Base-by-base conservation (phyloP, 2,113 vertebrate genomes). In the Columba janthina region DNA sequence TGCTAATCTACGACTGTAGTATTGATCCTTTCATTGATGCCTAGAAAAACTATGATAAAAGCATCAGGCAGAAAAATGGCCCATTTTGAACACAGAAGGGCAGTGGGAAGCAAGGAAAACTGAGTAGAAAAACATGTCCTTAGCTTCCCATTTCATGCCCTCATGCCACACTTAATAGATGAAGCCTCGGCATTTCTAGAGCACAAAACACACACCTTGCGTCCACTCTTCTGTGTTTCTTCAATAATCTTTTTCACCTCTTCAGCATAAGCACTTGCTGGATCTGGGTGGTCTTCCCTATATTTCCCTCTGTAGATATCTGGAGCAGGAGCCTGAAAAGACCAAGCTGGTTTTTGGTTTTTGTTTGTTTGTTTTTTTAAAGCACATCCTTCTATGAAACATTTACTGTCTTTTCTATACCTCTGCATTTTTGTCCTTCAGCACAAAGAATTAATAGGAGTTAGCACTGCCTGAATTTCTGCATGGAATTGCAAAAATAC, bases 221-320 rank as follows among this genome's bases (percentile, higher is more conserved):
- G 97, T 77, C 98, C 99, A 40, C 97, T 97, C 46, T 96, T 79
- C 26, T 98, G 98, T 53, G 98, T 95, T 64, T 98, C 96, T 36
- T 98, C 94, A 48, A 99, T 98, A n/a, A 99, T 98, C 24, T 98
- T 98, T 97, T 98, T 98, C 82, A 99, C 99, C 62, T 99, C 99
- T 57, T 98, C 98, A 80, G 99, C 99, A 60, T 99, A 99, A 10
- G 99, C 99, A 26, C 95, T 95, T 46, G 98, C 98, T 31, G 99
- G 98, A 72, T 99, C 98, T 21, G 96, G 94, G 51, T 99, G 98
- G 70, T 99, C 98, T 42, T 98, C 98, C 77, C 98, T 98, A 22
- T 99, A 99, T 97, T 98, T 99, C n/a, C 99, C 99, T 97, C 99
- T 98, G 97, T 99, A 99, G 73, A 98, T 98, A 94, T 99, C 99